These are phyloP conservation scores for Bucorvus abyssinicus DNA, from an alignment of 2,797 vertebrate genomes.

Conservation along the genomic window DNA sequence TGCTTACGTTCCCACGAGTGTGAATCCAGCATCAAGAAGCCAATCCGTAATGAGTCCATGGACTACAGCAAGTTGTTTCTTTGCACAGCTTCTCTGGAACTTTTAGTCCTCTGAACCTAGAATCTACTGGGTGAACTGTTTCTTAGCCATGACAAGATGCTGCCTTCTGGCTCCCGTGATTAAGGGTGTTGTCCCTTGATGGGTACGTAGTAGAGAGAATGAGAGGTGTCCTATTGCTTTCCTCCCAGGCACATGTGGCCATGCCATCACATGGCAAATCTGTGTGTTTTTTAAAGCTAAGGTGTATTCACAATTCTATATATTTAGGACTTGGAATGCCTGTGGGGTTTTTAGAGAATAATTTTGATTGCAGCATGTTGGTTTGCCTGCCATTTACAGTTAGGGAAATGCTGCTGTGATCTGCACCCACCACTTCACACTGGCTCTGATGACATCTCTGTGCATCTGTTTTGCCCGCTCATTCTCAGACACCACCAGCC, in stretches of 20 bases:
- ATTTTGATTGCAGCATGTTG: not conserved
- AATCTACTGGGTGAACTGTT: not conserved
- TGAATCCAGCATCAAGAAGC: not conserved
- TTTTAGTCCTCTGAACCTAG: not conserved
- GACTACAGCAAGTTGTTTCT: not conserved
- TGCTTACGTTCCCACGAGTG: not conserved
- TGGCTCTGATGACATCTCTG: not conserved
- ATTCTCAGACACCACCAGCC: not conserved
- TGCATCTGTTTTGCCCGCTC: not conserved
- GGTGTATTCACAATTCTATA: not conserved
- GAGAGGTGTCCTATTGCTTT: not conserved
- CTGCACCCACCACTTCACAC: not conserved
- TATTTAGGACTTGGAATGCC: not conserved
- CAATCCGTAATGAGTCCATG: rapidly evolving
- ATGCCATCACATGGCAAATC: not conserved
- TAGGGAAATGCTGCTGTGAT: not conserved
- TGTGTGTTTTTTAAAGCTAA: not conserved
- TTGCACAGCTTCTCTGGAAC: not conserved
- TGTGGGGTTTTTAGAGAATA: not conserved
- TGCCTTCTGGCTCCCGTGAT: not conserved
- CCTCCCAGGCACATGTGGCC: rapidly evolving
- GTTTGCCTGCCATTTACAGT: not conserved
- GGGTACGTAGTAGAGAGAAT: not conserved
- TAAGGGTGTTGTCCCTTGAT: rapidly evolving
- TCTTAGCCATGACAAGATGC: not conserved